Conservation (phyloP, 2,888 invertebrate genomes). For the Lycia hirtaria region DNA sequence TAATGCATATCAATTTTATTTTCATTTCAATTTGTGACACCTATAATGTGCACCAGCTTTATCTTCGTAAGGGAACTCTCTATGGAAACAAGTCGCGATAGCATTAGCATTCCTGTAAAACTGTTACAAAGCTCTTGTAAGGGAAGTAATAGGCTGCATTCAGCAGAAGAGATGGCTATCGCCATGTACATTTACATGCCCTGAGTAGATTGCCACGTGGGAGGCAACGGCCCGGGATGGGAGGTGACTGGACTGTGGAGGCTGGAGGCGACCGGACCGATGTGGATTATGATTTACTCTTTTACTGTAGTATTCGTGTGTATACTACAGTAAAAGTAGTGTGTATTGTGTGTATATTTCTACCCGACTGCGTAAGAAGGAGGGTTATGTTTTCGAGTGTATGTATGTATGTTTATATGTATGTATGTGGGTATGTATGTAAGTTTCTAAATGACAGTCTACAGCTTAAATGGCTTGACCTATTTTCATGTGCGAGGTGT, state of each 20-base stretch:
- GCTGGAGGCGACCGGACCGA: conserved; percentile 52
- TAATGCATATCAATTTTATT: too few species aligned
- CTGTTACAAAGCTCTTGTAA: conserved; percentile 18
- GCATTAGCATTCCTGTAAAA: conserved; percentile 18
- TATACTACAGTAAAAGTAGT: too few species aligned
- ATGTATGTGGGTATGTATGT: too few species aligned
- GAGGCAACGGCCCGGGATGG: conserved; percentile 57
- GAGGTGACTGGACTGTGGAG: conserved; percentile 50
- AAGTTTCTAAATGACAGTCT: too few species aligned
- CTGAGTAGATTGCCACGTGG: conserved; percentile 50
- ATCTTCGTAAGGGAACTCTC: background rate
- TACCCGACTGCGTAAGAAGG: too few species aligned
- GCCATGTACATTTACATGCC: conserved; percentile 30
- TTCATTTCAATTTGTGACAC: too few species aligned
- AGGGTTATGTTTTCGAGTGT: too few species aligned
- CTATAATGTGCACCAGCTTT: background rate
- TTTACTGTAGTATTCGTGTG: too few species aligned
- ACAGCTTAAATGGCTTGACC: too few species aligned
- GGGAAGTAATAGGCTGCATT: conserved; percentile 39
- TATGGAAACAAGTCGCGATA: background rate
- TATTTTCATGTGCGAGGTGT: too few species aligned
- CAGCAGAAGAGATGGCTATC: conserved; percentile 38
- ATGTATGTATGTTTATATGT: too few species aligned
- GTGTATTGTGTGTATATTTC: too few species aligned
- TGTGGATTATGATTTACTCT: conserved; percentile 15